Evolutionary conservation across 2,113 vertebrate genomes (phyloP), one percentile per base, ranked within the genome.

Genomic region (Oreochromis spilurus): DNA sequence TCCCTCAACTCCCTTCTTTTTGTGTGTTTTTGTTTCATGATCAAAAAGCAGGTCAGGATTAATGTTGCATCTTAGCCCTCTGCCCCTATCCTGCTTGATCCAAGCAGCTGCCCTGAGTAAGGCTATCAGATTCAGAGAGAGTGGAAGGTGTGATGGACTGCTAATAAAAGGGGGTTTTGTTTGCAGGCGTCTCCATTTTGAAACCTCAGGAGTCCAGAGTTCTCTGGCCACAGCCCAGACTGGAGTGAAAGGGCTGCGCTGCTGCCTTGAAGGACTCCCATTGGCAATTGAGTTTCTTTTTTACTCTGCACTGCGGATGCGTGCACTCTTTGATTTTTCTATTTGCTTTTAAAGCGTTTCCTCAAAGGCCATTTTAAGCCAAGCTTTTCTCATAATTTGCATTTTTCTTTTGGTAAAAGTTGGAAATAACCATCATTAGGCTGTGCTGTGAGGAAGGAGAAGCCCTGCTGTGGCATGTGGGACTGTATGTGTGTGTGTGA

Each of bases 151-250:
- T 90, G 93, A 94, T 91, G 93, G 90, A 87, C 83, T 57, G 84
- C 88, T 88, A 89, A 90, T 95, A 94, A 95, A 96, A 88, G 93
- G 84, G 86, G 67, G 45, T 92, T 96, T 95, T 95, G 95, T 95
- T 82, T 88, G 85, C 88, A 85, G 84, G 87, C 84, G 82, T 93
- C 94, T 94, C 90, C 87, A 90, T 94, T 95, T 93, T 93, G 93
- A 93, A 92, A 95, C 92, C 94, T 90, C 93, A 94, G 93, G 94
- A 93, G 91, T 92, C 90, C 84, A 62, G 82, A 85, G 92, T 90
- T 83, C 54, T 83, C 91, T 94, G 94, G 94, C 93, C 78, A 3
- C 24, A 58, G 78, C 84, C 93, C 94, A 94, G 86, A 34, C 43
- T 53, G 79, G 84, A 94, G 87, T 91, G 92, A 94, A 95, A 94